Conservation (phyloP, 1,140 invertebrate species). For the Lordiphosa mommai region DNA sequence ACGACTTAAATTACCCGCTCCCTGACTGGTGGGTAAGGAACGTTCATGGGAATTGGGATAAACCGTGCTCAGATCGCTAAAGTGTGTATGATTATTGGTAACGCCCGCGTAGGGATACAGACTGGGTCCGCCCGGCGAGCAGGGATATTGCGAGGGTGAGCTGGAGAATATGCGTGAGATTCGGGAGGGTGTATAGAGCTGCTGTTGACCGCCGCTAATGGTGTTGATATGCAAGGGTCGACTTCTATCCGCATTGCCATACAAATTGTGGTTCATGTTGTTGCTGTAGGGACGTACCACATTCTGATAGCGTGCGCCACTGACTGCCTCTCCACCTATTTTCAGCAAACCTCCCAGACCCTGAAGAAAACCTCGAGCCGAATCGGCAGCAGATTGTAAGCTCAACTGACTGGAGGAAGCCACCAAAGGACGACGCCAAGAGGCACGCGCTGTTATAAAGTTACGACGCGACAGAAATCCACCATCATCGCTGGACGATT, state of each 20-base stretch:
- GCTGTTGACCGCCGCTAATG: slow-evolving; percentile 65
- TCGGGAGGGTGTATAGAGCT: slow-evolving; percentile 80
- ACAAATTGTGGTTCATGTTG: slow-evolving; percentile 45
- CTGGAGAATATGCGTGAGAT: slow-evolving; percentile 84
- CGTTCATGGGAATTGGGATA: slow-evolving; percentile 89
- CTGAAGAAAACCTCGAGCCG: slow-evolving; percentile 64
- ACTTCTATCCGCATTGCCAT: slow-evolving; percentile 51
- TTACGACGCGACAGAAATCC: slow-evolving; percentile 85
- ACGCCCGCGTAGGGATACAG: slow-evolving; percentile 4
- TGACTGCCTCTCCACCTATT: slow-evolving; percentile 50
- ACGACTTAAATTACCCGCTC: slow-evolving; percentile 79
- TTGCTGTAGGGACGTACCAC: slow-evolving; percentile 50
- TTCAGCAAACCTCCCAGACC: slow-evolving; percentile 61
- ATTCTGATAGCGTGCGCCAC: slow-evolving; percentile 67
- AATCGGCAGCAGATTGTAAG: slow-evolving; percentile 80
- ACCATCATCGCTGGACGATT: slow-evolving; percentile 90
- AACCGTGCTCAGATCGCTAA: slow-evolving; percentile 93
- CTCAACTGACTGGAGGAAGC: slow-evolving; percentile 85
- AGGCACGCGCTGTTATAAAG: slow-evolving; percentile 81
- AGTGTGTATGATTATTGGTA: slow-evolving; percentile 82
- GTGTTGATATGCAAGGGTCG: slow-evolving; percentile 74
- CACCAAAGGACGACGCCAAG: slow-evolving; percentile 85
- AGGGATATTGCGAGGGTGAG: slow-evolving; percentile 82
- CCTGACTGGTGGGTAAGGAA: slow-evolving; percentile 86
- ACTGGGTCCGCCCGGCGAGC: slow-evolving; percentile 18